phyloP scores from a whole-genome alignment of 2,888 invertebrate genomes.

The Napeogenes sylphis region DNA sequence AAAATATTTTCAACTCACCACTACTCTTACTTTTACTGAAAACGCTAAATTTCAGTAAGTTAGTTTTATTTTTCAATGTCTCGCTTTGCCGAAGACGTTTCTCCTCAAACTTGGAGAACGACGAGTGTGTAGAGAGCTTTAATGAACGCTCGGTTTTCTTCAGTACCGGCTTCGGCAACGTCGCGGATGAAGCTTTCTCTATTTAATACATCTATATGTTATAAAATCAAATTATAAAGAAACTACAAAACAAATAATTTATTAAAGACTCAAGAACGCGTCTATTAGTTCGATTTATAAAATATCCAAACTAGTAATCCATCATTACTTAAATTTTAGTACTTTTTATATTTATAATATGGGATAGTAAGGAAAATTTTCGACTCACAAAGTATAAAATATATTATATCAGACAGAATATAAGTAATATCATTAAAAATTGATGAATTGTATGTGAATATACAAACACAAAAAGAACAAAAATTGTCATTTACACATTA shows the following conservation, averaged over 20 bases:
- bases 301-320: too few species aligned
- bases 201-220: constrained; percentile 8
- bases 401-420: too few species aligned
- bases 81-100: constrained; percentile 88
- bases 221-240: constrained; percentile 4
- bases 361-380: too few species aligned
- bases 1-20: constrained; percentile 58
- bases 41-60: constrained; percentile 85
- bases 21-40: constrained; percentile 83
- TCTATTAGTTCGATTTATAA: too few species aligned
- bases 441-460: too few species aligned
- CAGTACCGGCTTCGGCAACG: constrained; percentile 59
- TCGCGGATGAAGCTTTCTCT: constrained; percentile 65
- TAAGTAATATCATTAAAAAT: too few species aligned
- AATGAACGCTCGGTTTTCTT: constrained; percentile 65
- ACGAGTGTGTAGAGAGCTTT: constrained; percentile 63
- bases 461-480: too few species aligned
- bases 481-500: too few species aligned
- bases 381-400: too few species aligned
- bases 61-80: constrained; percentile 80
- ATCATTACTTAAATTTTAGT: too few species aligned
- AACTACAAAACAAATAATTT: background rate
- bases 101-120: constrained; percentile 91
- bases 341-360: too few species aligned
- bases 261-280: background rate